Evolutionary conservation across 53 echinoderm and acorn worm species (phyloP), one percentile per base, ranked within the genome.

Genomic region (Henricia sp.): DNA sequence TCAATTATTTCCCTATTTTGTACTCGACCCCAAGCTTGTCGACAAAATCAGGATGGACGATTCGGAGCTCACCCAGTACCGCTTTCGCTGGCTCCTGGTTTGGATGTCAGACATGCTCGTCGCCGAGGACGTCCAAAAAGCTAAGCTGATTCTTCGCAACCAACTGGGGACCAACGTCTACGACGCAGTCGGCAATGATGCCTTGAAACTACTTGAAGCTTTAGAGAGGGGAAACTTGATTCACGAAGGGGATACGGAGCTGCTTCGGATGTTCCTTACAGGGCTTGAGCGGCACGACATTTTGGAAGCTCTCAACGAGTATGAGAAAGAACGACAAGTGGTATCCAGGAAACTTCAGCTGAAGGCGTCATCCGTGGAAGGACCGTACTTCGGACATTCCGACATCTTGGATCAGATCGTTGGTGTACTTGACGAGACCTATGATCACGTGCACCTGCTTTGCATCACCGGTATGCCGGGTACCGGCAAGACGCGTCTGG

Each of bases 401-500:
- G 84, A 84, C 70, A 74, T 74, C 34, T 50, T 67, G 43, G 74
- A 84, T 28, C 37, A 68, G 58, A 72, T 91, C 2, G 91, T 88
- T 0, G 89, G 95, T 1, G 73, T 90, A 37, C 63, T 95, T 20
- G 89, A 87, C 25, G 75, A 89, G 52, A 39, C 48, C 5, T 78
- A 87, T 17, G 70, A 87, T 13, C 87, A 87, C 37, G 77, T 95
- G 50, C 95, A 95, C 62, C 58, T 87, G 37, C 68, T 89, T 19
- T 92, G 92, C 32, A 90, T 97, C 72, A 92, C 90, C 54, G 97
- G 97, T 23, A 85, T 97, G 92, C 92, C 97, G 2, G 97, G 97
- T 19, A 88, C 94, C 4, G 97, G 97, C 5, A 94, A 97, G 84
- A 92, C 97, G 1, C 44, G 96, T 9, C 92, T 97, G 37, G 97